Base-by-base conservation (phyloP, 2,888 invertebrate genomes). In the Mechanitis messenoides region DNA sequence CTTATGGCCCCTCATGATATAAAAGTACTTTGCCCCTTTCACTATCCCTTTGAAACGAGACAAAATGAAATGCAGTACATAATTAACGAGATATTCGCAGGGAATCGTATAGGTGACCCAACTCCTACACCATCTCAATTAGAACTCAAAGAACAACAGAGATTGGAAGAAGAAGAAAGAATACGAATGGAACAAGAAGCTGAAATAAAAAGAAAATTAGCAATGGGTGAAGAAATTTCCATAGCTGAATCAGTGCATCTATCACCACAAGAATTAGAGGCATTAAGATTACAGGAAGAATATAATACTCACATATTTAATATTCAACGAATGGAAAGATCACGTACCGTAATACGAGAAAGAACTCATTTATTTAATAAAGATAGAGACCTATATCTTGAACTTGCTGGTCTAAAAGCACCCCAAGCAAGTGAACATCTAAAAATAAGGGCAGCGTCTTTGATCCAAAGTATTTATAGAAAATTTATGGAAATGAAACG, bases 1-100 rank as follows among this genome's bases (percentile, higher is more conserved):
- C 92, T 94, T 65, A 88, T 95, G 68, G 91, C 93, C 31, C 95
- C 95, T 0, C 85, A 92, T 47, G 92, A 93, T 64, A 78, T 94
- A n/a, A 91, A 93, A 76, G 87, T 94, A 60, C 71, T 92, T n/a
- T 91, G 92, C 64, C 93, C 94, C 0, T 89, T 88, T 63, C 94
- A 91, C 79, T 94, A 92, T 81, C 88, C 91, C 67, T 91, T 84
- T 69, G 94, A 92, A 81, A 91, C 84, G 72, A 78, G 89, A 55
- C 69, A 75, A 68, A 71, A 83, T 72, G 87, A 90, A 80, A 83
- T 84, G 80, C 90, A 90, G 66, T 83, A 84, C n/a, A 80, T 90
- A 3, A 77, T 87, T 7, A 87, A 89, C 66, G 68, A 90, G 76
- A 85, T 90, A 65, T 79, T 84, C 64, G 72, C 85, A 28, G 90